Percentiles rank a stretch among this genome's conserved stretches.
Evolutionary conservation across 2,113 vertebrate species (phyloP).

Genomic region (Fulmarus glacialis): DNA sequence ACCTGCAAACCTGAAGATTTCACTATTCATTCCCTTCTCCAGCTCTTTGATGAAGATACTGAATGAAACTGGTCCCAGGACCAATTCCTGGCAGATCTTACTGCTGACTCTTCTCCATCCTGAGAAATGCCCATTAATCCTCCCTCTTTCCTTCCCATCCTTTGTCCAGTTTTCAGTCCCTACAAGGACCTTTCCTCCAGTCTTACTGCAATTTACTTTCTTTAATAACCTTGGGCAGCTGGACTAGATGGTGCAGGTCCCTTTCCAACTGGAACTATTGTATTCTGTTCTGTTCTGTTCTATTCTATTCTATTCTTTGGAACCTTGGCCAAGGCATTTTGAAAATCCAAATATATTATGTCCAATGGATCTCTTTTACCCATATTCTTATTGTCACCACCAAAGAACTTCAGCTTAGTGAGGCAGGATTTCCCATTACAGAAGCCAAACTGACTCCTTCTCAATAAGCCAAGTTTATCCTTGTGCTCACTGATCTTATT

Average conservation of each 20-base stretch:
- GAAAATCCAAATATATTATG: background rate
- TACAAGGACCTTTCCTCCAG: background rate
- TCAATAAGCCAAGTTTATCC: background rate
- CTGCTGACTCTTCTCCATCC: background rate
- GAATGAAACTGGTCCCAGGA: background rate
- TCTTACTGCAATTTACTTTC: background rate
- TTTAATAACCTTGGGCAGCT: background rate
- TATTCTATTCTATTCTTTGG: background rate
- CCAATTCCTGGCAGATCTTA: background rate
- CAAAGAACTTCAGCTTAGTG: background rate
- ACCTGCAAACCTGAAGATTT: background rate
- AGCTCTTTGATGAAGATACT: background rate
- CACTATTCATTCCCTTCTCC: background rate
- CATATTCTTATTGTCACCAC: background rate
- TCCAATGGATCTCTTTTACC: background rate
- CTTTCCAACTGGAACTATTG: background rate
- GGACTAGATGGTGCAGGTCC: background rate
- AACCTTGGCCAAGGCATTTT: background rate
- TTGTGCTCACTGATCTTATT: background rate
- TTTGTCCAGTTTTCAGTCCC: background rate
- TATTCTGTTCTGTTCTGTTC: background rate
- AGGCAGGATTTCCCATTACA: background rate
- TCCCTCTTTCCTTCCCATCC: background rate
- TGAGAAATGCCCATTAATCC: background rate
- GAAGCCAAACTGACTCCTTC: background rate